Percentiles rank a stretch among this genome's conserved stretches.
These are phyloP conservation scores for Oreohelix idahoensis DNA, from an alignment of 1,140 invertebrate species.

Conservation along the genomic window DNA sequence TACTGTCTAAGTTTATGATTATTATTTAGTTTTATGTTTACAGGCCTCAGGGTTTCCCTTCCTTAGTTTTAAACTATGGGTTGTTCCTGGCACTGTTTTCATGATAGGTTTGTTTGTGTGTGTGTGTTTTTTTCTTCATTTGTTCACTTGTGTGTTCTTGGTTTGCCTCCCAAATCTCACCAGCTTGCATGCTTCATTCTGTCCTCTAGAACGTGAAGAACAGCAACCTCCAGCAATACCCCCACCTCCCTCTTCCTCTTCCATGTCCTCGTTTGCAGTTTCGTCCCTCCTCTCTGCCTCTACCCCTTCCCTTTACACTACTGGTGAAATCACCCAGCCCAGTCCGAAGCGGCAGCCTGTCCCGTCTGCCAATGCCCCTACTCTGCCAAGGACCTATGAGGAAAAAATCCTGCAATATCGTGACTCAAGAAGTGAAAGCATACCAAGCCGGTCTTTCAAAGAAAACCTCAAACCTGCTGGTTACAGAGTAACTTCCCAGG, in stretches of 20 bases:
- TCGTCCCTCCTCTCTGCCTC: constrained; percentile 37
- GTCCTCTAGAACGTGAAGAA: constrained; percentile 24
- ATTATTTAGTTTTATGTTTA: too few species aligned
- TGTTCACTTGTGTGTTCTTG: constrained; percentile 8
- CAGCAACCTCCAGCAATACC: constrained; percentile 14
- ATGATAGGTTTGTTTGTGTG: not conserved
- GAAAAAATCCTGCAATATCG: not conserved
- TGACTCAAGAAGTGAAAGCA: not conserved
- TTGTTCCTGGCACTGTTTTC: constrained; percentile 2
- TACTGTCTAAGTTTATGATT: too few species aligned
- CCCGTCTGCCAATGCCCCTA: not conserved
- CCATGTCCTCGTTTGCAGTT: not conserved
- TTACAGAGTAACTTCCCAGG: not conserved
- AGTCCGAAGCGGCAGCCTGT: not conserved
- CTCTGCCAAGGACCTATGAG: not conserved
- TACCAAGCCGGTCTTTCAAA: not conserved
- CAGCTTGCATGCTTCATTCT: constrained; percentile 31
- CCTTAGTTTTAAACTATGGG: too few species aligned
- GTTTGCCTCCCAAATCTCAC: constrained; percentile 9
- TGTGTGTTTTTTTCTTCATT: constrained; percentile 9
- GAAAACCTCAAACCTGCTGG: not conserved
- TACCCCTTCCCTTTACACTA: not conserved
- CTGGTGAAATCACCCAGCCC: not conserved
- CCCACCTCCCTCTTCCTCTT: constrained; percentile 15
- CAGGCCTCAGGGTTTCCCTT: too few species aligned